phyloP scores from a whole-genome alignment of 2,113 vertebrate genomes.

The Parus major region DNA sequence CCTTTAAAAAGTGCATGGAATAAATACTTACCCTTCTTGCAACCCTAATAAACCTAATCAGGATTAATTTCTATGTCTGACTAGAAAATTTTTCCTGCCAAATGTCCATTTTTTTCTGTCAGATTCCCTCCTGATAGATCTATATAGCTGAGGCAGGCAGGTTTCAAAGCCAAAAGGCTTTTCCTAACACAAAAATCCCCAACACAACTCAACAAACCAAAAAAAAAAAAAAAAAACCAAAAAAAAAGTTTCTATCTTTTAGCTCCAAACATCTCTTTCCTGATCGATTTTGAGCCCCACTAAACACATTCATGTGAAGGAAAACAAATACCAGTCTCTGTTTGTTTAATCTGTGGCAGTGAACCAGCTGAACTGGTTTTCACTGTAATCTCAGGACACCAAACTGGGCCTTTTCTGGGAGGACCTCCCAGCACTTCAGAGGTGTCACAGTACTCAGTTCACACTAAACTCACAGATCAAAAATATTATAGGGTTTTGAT shows the following conservation, averaged over 20 bases:
- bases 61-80: background rate
- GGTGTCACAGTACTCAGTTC: background rate
- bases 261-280: background rate
- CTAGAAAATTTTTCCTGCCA: background rate
- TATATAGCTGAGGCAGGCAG: background rate
- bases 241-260: background rate
- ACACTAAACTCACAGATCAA: background rate
- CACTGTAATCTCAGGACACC: background rate
- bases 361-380: slow-evolving; percentile 19
- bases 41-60: background rate
- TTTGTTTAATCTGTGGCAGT: background rate
- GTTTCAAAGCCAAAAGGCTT: background rate
- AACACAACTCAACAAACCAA: background rate
- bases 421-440: background rate
- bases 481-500: background rate
- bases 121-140: background rate
- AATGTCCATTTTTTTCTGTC: background rate
- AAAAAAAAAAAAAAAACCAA: background rate
- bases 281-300: background rate
- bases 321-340: slow-evolving; percentile 10
- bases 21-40: background rate
- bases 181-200: background rate
- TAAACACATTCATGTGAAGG: slow-evolving; percentile 29
- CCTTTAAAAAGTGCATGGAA: background rate
- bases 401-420: background rate